Evolutionary conservation across 2,113 vertebrate genomes (phyloP), one percentile per base, ranked within the genome.

Genomic region (Ameiurus melas): DNA sequence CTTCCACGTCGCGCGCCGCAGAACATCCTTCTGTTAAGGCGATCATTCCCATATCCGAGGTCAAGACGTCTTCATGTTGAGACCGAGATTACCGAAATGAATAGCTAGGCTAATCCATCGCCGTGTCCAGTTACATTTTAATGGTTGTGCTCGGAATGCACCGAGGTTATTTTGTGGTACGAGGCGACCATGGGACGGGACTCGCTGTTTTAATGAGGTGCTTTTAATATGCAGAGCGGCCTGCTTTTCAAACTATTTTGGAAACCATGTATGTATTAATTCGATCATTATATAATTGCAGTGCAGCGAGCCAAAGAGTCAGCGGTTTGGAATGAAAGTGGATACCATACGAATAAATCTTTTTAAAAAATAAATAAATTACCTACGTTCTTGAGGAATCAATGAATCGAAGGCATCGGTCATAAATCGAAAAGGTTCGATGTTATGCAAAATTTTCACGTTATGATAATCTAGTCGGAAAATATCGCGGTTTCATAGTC

Each of bases 101-200:
- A 86, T 78, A 86, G 85, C 55, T 60, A 78, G 71, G 30, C 71
- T 78, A 86, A 86, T 77, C 85, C 66, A 12, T 51, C 27, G 20
- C 57, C 10, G 68, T 73, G 53, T 87, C 79, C 36, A 51, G 79
- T 87, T 83, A 83, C 79, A 60, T 8, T 73, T 83, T 83, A 83
- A 83, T 87, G 79, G 36, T 73, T 33, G 68, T 62, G 55, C 81
- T 51, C 55, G 68, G 55, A 70, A 87, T 75, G 36, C 13, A 20
- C 55, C 86, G 14, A 13, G 55, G 66, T 83, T 73, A 83, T 83
- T 87, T 83, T 87, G 86, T 75, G 86, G 86, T 87, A 75, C 75
- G 60, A 22, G 77, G 57, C 10, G 86, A 58, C 62, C 64, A 58
- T 55, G 79, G 20, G 79, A 82, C 16, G 51, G 86, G 39, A 62